phyloP scores from a whole-genome alignment of 2,888 invertebrate genomes.

The Brachyptera risi region DNA sequence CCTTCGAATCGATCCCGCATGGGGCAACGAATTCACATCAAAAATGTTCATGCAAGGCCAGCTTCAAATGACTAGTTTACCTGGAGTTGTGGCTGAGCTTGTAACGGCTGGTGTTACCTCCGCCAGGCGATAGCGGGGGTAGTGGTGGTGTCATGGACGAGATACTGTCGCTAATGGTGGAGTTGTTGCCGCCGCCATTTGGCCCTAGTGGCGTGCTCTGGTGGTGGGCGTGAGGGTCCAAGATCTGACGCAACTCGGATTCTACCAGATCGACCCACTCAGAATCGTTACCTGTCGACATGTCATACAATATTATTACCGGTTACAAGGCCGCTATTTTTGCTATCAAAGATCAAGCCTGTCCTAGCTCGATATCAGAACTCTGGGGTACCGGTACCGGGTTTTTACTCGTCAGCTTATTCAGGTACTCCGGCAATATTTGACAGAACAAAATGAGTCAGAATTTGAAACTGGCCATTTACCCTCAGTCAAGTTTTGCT shows the following conservation, averaged over 20 bases:
- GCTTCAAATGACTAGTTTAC: background rate
- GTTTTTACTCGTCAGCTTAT: background rate
- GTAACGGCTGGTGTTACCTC: conserved; percentile 42
- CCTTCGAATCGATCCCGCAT: too few species aligned
- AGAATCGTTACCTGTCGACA: conserved; percentile 54
- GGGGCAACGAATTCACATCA: too few species aligned
- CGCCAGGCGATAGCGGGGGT: conserved; percentile 70
- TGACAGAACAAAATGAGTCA: too few species aligned
- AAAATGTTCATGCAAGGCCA: too few species aligned
- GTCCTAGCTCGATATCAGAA: background rate
- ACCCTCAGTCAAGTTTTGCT: too few species aligned
- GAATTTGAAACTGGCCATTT: too few species aligned
- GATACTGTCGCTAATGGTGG: conserved; percentile 60
- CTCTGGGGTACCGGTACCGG: background rate
- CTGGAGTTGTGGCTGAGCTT: conserved; percentile 23
- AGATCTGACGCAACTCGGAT: conserved; percentile 70
- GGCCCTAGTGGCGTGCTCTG: conserved; percentile 11
- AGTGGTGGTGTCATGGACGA: conserved; percentile 74
- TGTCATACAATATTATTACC: background rate
- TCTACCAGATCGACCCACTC: conserved; percentile 82
- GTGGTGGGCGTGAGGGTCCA: conserved; percentile 64
- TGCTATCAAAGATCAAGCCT: background rate
- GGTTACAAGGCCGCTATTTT: too few species aligned
- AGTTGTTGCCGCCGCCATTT: conserved; percentile 43
- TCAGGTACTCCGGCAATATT: too few species aligned